Conservation (phyloP, 2,797 vertebrate species). For the Aphelocoma californica region DNA sequence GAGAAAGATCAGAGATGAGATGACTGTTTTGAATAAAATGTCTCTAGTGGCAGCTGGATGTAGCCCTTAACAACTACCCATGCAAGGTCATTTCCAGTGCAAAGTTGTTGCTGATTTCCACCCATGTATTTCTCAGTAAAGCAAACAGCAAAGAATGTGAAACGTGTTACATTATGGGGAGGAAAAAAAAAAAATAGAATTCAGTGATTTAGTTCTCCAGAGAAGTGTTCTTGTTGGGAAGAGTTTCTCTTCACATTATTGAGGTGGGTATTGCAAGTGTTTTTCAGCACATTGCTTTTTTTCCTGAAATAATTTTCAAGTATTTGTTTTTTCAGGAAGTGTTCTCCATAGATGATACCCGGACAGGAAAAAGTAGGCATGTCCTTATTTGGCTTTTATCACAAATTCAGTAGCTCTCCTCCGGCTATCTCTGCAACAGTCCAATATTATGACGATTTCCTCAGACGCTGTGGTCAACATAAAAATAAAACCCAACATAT, state of each 20-base stretch:
- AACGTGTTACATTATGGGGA: neutral
- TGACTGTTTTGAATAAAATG: neutral
- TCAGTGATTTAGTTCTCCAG: neutral
- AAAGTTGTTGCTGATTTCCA: neutral
- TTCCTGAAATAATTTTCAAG: neutral
- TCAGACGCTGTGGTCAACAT: neutral
- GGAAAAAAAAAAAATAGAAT: neutral
- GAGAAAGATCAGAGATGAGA: neutral
- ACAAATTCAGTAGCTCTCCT: neutral
- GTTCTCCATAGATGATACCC: neutral
- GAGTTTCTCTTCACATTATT: neutral
- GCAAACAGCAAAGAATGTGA: neutral
- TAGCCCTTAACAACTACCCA: neutral
- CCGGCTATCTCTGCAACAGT: neutral
- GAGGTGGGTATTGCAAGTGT: neutral
- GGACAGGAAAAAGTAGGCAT: neutral
- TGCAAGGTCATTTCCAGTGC: neutral
- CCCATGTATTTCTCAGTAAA: neutral
- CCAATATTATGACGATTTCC: neutral
- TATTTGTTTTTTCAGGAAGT: neutral
- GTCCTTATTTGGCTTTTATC: neutral
- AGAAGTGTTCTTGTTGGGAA: neutral
- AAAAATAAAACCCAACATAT: neutral
- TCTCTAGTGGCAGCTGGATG: neutral
- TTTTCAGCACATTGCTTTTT: neutral